Base-by-base conservation (phyloP, 2,888 invertebrate genomes). In the Coleophora deauratella region DNA sequence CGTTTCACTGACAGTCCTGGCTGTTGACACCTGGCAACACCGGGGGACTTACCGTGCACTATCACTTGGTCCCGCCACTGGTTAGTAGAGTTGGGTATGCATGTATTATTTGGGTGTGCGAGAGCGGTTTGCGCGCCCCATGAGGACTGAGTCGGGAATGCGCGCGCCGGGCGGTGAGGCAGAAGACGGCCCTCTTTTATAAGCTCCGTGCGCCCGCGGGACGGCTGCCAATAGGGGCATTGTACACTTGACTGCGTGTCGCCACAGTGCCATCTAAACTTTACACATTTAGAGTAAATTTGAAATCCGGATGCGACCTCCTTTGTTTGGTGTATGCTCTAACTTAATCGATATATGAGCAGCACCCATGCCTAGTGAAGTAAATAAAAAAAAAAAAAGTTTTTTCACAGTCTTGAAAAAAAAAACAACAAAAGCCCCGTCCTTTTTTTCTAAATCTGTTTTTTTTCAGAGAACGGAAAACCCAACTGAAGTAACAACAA, bases 11-110 rank as follows among this genome's bases (percentile, higher is more conserved):
- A 82, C 81, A 78, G 67, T 78, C 72, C 76, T 60, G 52, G 33
- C 27, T 58, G 55, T 59, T n/a, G 21, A 21, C 21, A 21, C 21
- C 21, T 57, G 69, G 62, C 59, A 64, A 58, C 79, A 78, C 79
- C 59, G 54, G 59, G 46, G 52, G 65, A 71, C 84, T 85, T 85
- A 85, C 84, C 84, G 82, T 82, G 79, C 84, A 85, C 84, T 82
- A 66, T 75, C 79, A 84, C 84, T 85, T 82, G 81, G 81, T 84
- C 81, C 82, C 80, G 66, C 73, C 61, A 72, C 72, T 68, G 65
- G 67, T 72, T 62, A 62, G 51, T 62, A 21, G 21, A 21, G 21
- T 21, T 21, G 21, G 21, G 9, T 31, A 55, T 70, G 69, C 69
- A 73, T 72, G 64, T 41, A 65, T 66, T 70, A 58, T 62, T 59